These are phyloP conservation scores for Physella acuta DNA, from an alignment of 1,140 invertebrate genomes.

Conservation along the genomic window DNA sequence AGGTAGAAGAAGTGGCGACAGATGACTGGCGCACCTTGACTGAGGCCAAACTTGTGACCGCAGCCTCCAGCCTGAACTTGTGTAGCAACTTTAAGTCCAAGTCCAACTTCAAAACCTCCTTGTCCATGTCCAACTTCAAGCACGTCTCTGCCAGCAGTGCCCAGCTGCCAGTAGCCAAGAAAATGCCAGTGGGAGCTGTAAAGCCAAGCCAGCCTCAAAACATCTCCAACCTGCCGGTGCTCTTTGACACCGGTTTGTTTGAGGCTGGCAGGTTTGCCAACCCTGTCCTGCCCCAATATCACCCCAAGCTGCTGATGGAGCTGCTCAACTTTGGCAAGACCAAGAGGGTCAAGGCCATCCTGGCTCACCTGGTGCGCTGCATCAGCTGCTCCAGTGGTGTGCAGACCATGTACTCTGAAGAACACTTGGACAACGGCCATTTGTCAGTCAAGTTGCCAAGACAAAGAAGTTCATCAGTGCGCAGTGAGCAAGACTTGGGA, in stretches of 20 bases:
- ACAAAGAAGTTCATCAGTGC: constrained; percentile 30
- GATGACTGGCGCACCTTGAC: constrained; percentile 73
- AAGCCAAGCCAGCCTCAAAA: constrained; percentile 43
- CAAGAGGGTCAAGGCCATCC: constrained; percentile 86
- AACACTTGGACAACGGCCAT: constrained; percentile 20
- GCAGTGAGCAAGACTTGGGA: constrained; percentile 56
- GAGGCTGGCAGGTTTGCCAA: constrained; percentile 92
- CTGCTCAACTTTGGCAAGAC: constrained; percentile 96
- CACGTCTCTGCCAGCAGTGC: constrained; percentile 29
- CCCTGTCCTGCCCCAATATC: constrained; percentile 98
- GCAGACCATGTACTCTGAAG: constrained; percentile 32
- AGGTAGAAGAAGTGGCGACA: constrained; percentile 28
- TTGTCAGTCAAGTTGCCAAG: constrained; percentile 18
- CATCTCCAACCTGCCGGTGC: constrained; percentile 42
- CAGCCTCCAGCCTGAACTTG: constrained; percentile 22
- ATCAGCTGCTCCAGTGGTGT: constrained; percentile 49
- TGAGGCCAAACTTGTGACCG: constrained; percentile 66
- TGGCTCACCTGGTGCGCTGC: constrained; percentile 87
- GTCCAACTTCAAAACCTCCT: constrained; percentile 36
- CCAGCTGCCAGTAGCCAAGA: constrained; percentile 29
- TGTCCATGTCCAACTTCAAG: constrained; percentile 48
- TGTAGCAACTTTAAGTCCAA: constrained; percentile 32
- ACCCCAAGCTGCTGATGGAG: constrained; percentile 98
- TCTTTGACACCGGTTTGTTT: constrained; percentile 85
- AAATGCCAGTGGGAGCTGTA: constrained; percentile 34